These are phyloP conservation scores for Gallinago jamesoni DNA, from an alignment of 2,113 vertebrate species.

Conservation along the genomic window DNA sequence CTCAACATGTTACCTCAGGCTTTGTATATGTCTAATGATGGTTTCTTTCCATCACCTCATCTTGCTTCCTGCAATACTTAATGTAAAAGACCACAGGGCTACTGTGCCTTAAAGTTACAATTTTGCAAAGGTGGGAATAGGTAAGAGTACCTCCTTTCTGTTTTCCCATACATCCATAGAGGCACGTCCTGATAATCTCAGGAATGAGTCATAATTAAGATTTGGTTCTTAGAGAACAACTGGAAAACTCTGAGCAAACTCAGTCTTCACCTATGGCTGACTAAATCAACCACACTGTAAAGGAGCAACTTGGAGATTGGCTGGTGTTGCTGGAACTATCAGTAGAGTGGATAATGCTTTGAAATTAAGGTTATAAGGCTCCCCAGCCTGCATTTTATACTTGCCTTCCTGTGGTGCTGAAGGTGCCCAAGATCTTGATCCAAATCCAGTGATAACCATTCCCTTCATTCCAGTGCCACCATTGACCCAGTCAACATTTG, in stretches of 20 bases:
- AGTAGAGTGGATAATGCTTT: not conserved
- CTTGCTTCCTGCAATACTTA: not conserved
- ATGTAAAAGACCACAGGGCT: not conserved
- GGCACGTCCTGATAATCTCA: not conserved
- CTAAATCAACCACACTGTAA: not conserved
- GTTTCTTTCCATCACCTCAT: not conserved
- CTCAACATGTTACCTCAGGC: not conserved
- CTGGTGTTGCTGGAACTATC: not conserved
- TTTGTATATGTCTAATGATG: not conserved
- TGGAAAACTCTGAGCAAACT: not conserved
- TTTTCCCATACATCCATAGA: not conserved
- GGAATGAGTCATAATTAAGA: not conserved
- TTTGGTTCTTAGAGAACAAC: not conserved
- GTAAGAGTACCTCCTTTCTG: not conserved
- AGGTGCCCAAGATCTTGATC: not conserved
- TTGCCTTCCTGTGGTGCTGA: not conserved
- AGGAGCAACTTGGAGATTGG: not conserved
- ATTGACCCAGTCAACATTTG: not conserved
- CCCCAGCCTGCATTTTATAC: not conserved
- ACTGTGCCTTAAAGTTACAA: not conserved
- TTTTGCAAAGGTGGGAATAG: not conserved
- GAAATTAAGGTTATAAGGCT: not conserved
- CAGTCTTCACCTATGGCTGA: not conserved
- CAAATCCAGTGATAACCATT: not conserved
- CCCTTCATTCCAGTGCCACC: not conserved